Evolutionary conservation across 1,140 invertebrate species (phyloP).

Genomic region (Pseudomyrmex gracilis): DNA sequence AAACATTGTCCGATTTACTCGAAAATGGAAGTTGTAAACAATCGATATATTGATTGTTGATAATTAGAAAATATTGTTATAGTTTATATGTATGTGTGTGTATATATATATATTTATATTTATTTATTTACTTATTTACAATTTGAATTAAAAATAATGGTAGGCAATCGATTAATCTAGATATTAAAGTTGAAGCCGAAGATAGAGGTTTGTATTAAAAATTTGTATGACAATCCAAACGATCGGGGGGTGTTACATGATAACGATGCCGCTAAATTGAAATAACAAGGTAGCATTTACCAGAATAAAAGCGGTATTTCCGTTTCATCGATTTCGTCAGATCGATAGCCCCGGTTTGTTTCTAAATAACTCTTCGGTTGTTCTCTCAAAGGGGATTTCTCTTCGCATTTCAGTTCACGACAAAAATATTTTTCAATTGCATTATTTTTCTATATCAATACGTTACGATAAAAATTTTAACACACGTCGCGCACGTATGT

Average conservation of each 20-base stretch:
- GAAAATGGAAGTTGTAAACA: no score
- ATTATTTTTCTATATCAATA: no score
- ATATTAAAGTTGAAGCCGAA: background rate
- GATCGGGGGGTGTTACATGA: background rate
- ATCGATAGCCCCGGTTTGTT: conserved; percentile 53
- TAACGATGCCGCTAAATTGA: conserved; percentile 32
- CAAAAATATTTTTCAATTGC: conserved; percentile 1
- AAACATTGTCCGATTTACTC: no score
- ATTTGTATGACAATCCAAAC: background rate
- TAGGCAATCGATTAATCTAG: no score
- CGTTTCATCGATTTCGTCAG: conserved; percentile 56
- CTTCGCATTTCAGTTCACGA: conserved; percentile 17
- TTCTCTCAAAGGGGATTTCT: background rate
- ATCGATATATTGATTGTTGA: background rate
- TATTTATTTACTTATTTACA: background rate
- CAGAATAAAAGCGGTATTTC: conserved; percentile 58
- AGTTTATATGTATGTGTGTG: no score
- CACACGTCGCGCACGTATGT: no score
- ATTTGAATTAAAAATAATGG: background rate
- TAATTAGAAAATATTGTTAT: background rate
- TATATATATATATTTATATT: no score
- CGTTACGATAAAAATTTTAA: no score
- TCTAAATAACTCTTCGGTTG: conserved; percentile 44
- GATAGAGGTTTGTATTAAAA: background rate
- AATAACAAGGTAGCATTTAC: conserved; percentile 56